These are phyloP conservation scores for Phaethon lepturus DNA, from an alignment of 2,113 vertebrate genomes.

Conservation along the genomic window DNA sequence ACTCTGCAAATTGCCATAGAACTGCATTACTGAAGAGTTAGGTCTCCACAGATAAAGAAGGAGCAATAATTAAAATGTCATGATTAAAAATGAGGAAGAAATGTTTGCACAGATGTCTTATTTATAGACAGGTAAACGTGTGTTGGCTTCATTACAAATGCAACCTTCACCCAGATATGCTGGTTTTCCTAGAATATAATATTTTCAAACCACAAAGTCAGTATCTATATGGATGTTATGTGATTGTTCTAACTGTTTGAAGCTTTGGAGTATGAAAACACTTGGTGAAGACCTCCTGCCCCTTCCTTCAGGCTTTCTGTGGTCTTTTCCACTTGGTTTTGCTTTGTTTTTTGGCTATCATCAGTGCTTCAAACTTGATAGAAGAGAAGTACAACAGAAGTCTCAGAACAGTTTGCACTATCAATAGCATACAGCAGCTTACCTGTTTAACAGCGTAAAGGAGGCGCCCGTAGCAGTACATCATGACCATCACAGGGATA, in stretches of 20 bases:
- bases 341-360: not conserved
- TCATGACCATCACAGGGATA: constrained; percentile 83
- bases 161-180: not conserved
- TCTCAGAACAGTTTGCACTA: not conserved
- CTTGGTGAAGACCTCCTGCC: not conserved
- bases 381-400: not conserved
- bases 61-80: not conserved
- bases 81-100: not conserved
- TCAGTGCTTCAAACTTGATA: not conserved
- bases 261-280: not conserved
- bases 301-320: not conserved
- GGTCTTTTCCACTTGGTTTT: not conserved
- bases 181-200: not conserved
- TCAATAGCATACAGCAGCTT: not conserved
- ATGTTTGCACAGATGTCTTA: not conserved
- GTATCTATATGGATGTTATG: not conserved
- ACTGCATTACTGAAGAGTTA: not conserved
- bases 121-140: not conserved
- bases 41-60: not conserved
- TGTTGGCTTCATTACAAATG: not conserved
- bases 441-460: constrained; percentile 88
- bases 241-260: not conserved
- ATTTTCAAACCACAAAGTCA: not conserved
- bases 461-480: constrained; percentile 87
- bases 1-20: not conserved